Base-by-base conservation (phyloP, 2,113 vertebrate genomes). In the Damaliscus lunatus region DNA sequence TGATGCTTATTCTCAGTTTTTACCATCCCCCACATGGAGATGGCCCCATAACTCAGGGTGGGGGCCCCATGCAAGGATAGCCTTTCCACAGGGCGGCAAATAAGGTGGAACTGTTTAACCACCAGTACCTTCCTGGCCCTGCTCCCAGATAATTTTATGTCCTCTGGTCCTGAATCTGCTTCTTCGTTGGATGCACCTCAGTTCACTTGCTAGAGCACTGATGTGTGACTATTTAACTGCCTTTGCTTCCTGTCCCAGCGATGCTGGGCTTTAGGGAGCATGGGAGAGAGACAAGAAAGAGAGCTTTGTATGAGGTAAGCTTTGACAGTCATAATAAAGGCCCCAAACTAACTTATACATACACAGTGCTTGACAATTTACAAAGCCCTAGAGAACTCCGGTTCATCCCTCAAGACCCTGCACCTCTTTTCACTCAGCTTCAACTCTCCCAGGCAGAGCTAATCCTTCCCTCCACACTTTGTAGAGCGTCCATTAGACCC, bases 261-360 rank as follows among this genome's bases (percentile, higher is more conserved):
- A 91, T 74, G 77, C 85, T 81, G 67, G 94, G 91, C 90, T 94
- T 97, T 59, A 80, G 94, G 89, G 88, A 96, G 36, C 95, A 81
- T 67, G 91, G n/a, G 96, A 97, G 94, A 94, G 67, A 96, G 93
- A 97, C 88, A 95, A 96, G 92, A 97, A 98, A 96, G 93, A 96
- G 84, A 92, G 84, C 96, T 97, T 98, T 98, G 82, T 97, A 50
- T 80, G 60, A 95, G 52, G 92, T 60, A 92, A 96, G 60, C 14
- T 62, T 91, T 85, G 95, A 97, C 81, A 85, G 64, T 62, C 92
- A 67, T 92, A 95, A 94, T 55, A 88, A 92, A 91, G 52, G 85
- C 97, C 50, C 25, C 60, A 94, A 85, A 97, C 90, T 71, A 92
- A 93, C 55, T 88, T 92, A 84, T 13, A 82, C 59, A 90, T 91